These are phyloP conservation scores for Trissoscelio sp. DNA, from an alignment of 2,888 invertebrate genomes.

Conservation along the genomic window DNA sequence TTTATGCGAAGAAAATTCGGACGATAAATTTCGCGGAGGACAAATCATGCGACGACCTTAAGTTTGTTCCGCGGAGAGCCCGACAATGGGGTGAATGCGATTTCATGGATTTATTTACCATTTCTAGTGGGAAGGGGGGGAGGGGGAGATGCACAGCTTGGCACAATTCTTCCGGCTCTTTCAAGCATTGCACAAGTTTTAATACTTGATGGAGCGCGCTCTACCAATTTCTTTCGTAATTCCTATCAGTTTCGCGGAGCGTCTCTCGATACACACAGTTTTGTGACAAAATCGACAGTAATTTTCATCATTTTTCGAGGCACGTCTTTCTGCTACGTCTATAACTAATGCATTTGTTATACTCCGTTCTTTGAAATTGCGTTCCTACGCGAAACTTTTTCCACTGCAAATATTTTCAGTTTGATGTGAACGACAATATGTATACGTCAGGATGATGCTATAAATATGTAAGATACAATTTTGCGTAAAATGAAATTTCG, in stretches of 20 bases:
- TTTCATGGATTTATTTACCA: conserved; percentile 63
- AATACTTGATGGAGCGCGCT: conserved; percentile 76
- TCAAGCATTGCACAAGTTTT: conserved; percentile 78
- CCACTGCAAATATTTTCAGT: conserved; percentile 18
- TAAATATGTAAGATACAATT: conserved; percentile 57
- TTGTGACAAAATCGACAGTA: conserved; percentile 19
- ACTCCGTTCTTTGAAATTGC: background rate
- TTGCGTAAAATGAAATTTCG: conserved; percentile 10
- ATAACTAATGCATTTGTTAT: conserved; percentile 12
- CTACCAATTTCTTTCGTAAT: conserved; percentile 32
- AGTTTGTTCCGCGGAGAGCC: conserved; percentile 72
- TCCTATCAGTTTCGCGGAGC: conserved; percentile 24
- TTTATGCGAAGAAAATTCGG: conserved; percentile 67
- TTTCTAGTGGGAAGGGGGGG: conserved; percentile 52
- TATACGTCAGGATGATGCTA: conserved; percentile 19
- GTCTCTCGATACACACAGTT: background rate
- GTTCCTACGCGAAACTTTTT: conserved; percentile 15
- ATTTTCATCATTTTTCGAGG: conserved; percentile 17
- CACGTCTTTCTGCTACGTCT: background rate
- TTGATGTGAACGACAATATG: conserved; percentile 23
- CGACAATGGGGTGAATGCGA: conserved; percentile 61
- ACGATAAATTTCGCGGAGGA: conserved; percentile 63
- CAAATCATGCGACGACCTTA: conserved; percentile 68
- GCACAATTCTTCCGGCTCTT: conserved; percentile 73
- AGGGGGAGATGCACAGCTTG: conserved; percentile 73